Evolutionary conservation across 2,113 vertebrate genomes (phyloP).

Genomic region (Leptocoma aspasia): DNA sequence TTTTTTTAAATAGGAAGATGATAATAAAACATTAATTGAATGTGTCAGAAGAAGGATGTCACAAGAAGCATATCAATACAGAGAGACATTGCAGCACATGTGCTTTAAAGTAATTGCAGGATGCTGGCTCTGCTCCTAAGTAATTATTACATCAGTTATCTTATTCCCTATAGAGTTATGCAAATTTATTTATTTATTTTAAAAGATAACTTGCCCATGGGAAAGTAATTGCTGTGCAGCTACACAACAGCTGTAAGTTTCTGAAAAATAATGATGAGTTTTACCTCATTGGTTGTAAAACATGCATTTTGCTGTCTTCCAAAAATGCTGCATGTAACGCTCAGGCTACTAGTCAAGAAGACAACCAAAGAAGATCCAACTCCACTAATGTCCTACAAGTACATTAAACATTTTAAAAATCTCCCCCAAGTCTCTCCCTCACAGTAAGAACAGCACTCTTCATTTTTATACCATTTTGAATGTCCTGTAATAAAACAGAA

Average conservation of each 20-base stretch:
- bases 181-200: conserved; percentile 63
- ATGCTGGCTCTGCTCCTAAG: conserved; percentile 66
- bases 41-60: conserved; percentile 61
- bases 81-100: conserved; percentile 41
- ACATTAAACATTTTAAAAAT: neutral
- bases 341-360: neutral
- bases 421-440: neutral
- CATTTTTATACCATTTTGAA: neutral
- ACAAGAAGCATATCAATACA: conserved; percentile 52
- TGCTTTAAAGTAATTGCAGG: conserved; percentile 66
- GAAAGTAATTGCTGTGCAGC: conserved; percentile 44
- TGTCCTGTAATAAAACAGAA: neutral
- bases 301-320: neutral
- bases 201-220: conserved; percentile 59
- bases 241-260: neutral
- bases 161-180: conserved; percentile 51
- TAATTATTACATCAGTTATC: conserved; percentile 72
- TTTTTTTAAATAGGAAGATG: conserved; percentile 4
- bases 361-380: neutral
- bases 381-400: neutral
- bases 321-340: neutral
- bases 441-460: neutral
- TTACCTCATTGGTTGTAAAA: neutral
- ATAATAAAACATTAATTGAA: conserved; percentile 72
- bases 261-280: neutral